Evolutionary conservation across 2,888 invertebrate species (phyloP), one percentile per base, ranked within the genome.

Genomic region (Cryptops parisi): DNA sequence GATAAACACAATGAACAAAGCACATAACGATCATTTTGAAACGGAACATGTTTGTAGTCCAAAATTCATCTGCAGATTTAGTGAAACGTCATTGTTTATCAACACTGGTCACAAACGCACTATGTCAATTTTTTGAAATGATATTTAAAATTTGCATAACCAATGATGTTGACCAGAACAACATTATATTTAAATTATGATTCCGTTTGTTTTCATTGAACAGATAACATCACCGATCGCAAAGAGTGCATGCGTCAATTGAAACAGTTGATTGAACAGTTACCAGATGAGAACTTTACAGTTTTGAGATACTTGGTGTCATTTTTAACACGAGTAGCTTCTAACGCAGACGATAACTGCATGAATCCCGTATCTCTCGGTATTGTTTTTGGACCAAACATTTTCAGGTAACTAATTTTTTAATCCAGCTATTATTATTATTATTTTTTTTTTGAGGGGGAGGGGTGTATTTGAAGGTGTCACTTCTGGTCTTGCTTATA

Each of bases 381-480:
- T 25, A 71, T 72, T 54, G 68, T 72, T 23, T 72, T 72, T 63
- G 72, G 71, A 52, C 71, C 71, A 26, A 70, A 70, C 60, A 57
- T 71, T 19, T 71, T 71, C 62, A 67, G 68, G 70, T 69, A 58
- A 49, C 17, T 21, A 12, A 21, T 41, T 41, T 17, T 12, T 17
- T 41, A 41, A 21, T 12, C 17, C 17, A 41, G 17, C 6, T 17
- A 12, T 41, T 21, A 21, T 41, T 41, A 9, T 41, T 17, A 6
- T 41, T 6, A 33, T 33, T 33, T 33, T 33, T 33, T 33, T 33
- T 9, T 9, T 33, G 6, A 12, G 27, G 22, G n/a, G 19, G 17
- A 17, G 33, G 22, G 6, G 15, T 38, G 38, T 15, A 21, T 19
- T 23, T 17, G n/a, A 38, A 17, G 6, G 6, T 24, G 19, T 4